phyloP scores from a whole-genome alignment of 2,888 invertebrate species.

The Drosophila hawaiiensis region DNA sequence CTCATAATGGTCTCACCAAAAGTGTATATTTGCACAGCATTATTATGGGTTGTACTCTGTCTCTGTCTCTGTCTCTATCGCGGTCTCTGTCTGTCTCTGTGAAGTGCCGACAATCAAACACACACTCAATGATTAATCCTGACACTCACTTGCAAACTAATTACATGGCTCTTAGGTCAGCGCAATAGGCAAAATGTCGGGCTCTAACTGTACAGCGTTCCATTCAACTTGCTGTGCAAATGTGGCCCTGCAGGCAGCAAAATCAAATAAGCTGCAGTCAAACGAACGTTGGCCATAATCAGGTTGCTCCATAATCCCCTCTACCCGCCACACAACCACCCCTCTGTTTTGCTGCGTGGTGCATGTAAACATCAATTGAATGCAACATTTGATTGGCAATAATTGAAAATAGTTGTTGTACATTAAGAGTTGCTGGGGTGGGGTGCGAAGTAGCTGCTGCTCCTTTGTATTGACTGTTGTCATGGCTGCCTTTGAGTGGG shows the following conservation, averaged over 20 bases:
- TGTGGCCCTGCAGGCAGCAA: conserved; percentile 31
- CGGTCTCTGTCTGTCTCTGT: conserved; percentile 31
- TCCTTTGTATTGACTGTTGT: conserved; percentile 70
- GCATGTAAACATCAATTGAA: conserved; percentile 82
- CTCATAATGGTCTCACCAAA: conserved; percentile 52
- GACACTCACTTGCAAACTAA: conserved; percentile 82
- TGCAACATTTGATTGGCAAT: conserved; percentile 84
- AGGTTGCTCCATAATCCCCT: conserved; percentile 45
- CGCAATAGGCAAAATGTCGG: conserved; percentile 23
- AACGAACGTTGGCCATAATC: conserved; percentile 67
- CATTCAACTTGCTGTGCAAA: conserved; percentile 17
- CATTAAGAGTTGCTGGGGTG: conserved; percentile 56
- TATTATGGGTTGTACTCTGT: conserved; percentile 42
- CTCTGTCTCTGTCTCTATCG: conserved; percentile 7
- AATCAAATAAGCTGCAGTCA: conserved; percentile 61
- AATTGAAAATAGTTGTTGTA: conserved; percentile 84
- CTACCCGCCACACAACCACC: not conserved
- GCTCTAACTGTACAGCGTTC: conserved; percentile 1
- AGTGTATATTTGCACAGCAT: conserved; percentile 65
- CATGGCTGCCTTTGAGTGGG: conserved; percentile 65
- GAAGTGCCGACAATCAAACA: conserved; percentile 76
- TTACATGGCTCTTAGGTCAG: conserved; percentile 80
- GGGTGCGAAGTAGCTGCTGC: not conserved
- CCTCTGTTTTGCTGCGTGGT: conserved; percentile 7
- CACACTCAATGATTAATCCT: conserved; percentile 80